Evolutionary conservation across 2,797 vertebrate species (phyloP), one percentile per base, ranked within the genome.

Genomic region (Gastrophryne carolinensis): DNA sequence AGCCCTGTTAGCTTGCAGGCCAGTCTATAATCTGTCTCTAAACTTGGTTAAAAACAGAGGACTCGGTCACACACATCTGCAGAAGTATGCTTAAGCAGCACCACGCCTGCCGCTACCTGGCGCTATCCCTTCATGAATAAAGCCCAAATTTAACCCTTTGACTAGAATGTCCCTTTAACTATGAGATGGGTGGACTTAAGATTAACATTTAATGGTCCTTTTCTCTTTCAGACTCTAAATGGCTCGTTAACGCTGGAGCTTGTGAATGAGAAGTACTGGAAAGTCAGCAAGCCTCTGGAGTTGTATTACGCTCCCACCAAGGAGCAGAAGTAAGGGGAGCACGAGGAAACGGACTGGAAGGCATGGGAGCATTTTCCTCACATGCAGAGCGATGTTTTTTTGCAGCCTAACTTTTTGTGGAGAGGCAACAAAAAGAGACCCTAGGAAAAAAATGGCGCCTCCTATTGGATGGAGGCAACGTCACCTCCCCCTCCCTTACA

Each of bases 211-310:
- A n/a, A n/a, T n/a, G n/a, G 4, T 44, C 12, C 17, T 10, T 39
- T 24, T 24, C 35, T 57, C 23, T 2, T 21, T 54, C 79, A 96
- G 95, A 95, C 93, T 0, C 88, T 96, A 80, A 96, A 96, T 12
- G 95, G 95, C 27, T 96, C 95, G 0, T 87, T 95, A 83, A 96
- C 95, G 5, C 86, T 96, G 85, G 95, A 96, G 85, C 71, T 96
- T 79, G 95, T 96, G 49, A 96, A 95, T 3, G 94, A 96, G 87
- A 96, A 96, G 68, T 96, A 92, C 86, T 96, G 95, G 95, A 96
- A 96, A 82, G 89, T 95, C 63, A 84, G 91, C 77, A 92, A 92
- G 65, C 95, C 95, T 0, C 84, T 96, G 83, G 95, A 96, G 85
- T 88, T 96, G 5, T 96, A 92, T 87, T 96, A 96, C 2, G 95